Percentiles rank a stretch among this genome's conserved stretches.
Conservation (phyloP, 2,888 invertebrate species). For the Dryomyza anilis region DNA sequence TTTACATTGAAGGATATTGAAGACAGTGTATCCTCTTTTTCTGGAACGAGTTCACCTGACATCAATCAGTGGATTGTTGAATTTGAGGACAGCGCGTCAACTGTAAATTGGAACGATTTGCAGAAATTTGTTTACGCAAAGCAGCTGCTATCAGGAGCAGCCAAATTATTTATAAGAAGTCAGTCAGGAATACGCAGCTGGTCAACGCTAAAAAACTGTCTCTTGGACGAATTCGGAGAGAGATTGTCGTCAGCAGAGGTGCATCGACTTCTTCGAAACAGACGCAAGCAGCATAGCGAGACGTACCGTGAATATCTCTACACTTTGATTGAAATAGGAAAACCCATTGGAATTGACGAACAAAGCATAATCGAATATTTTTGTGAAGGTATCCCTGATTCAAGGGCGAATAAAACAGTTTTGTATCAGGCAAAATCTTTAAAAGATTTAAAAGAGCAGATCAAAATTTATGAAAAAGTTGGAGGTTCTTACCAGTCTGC, state of each 20-base stretch:
- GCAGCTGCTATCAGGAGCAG: constrained; percentile 29
- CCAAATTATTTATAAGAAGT: constrained; percentile 28
- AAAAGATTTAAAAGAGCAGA: constrained; percentile 20
- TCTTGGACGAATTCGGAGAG: constrained; percentile 24
- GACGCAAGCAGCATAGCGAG: constrained; percentile 22
- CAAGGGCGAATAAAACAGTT: constrained; percentile 23
- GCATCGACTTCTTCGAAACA: constrained; percentile 13
- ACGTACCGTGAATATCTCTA: constrained; percentile 28
- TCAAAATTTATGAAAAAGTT: constrained; percentile 29
- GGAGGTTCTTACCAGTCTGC: background rate
- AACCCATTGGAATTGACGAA: constrained; percentile 22
- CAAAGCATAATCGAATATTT: constrained; percentile 32
- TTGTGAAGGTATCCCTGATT: constrained; percentile 30
- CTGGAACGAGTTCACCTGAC: background rate
- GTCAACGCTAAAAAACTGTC: constrained; percentile 17
- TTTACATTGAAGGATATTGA: constrained; percentile 12
- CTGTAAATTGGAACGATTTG: constrained; percentile 21
- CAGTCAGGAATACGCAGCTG: constrained; percentile 28
- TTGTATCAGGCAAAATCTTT: constrained; percentile 27
- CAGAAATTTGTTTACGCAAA: constrained; percentile 31
- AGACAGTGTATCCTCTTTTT: background rate
- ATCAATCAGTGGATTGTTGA: constrained; percentile 7
- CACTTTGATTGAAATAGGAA: constrained; percentile 31
- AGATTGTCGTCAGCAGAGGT: constrained; percentile 19
- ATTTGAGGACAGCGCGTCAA: constrained; percentile 8